Evolutionary conservation across 2,888 invertebrate genomes (phyloP).

Genomic region (Diarsia rubi): DNA sequence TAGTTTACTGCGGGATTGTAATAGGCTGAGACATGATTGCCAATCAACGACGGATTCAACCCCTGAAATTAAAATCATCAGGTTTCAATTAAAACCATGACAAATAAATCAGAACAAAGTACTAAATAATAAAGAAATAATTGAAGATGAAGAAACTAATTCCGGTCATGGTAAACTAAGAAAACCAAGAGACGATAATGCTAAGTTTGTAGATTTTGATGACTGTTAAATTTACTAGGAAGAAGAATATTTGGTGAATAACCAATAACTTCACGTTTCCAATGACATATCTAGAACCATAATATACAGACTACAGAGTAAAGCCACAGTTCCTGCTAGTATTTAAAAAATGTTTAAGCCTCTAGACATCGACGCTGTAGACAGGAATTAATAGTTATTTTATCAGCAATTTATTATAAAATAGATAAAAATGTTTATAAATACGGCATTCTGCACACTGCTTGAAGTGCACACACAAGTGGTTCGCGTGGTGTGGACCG

Average conservation of each 20-base stretch:
- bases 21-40: background rate
- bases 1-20: background rate
- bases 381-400: conserved; percentile 37
- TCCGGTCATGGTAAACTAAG: background rate
- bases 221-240: background rate
- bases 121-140: background rate
- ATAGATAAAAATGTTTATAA: conserved; percentile 46
- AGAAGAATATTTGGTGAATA: background rate
- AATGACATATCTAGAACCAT: background rate
- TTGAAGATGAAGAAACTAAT: background rate
- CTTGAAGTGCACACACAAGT: conserved; percentile 28
- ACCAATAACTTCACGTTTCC: background rate
- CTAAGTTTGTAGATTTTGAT: background rate
- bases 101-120: background rate
- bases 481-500: conserved; percentile 4
- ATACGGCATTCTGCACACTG: conserved; percentile 28
- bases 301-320: background rate
- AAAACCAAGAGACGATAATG: background rate
- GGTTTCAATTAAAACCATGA: no score
- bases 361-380: conserved; percentile 29
- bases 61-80: background rate
- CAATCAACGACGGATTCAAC: background rate
- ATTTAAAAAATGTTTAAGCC: conserved; percentile 46
- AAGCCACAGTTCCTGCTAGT: background rate
- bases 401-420: conserved; percentile 57